Conservation (phyloP, 2,113 vertebrate genomes). For the Catharus bicknelli region DNA sequence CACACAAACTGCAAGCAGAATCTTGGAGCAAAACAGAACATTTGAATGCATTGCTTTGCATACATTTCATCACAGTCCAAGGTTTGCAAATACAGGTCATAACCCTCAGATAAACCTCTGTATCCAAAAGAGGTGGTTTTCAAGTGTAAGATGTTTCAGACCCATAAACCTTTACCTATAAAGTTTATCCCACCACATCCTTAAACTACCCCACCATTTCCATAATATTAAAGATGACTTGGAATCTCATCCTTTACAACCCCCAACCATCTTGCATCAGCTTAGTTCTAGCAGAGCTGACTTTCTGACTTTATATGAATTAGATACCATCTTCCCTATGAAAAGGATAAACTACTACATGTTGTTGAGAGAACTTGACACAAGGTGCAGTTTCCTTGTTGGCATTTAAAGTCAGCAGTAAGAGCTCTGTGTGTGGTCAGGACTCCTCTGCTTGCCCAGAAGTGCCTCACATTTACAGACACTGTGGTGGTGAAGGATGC, state of each 20-base stretch:
- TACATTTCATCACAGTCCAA: not conserved
- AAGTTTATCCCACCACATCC: not conserved
- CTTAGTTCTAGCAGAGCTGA: not conserved
- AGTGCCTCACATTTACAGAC: fast-evolving
- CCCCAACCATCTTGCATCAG: not conserved
- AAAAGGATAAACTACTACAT: not conserved
- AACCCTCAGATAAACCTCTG: not conserved
- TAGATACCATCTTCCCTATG: not conserved
- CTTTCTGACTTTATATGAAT: not conserved
- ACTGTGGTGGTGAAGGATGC: fast-evolving
- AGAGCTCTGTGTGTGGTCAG: not conserved
- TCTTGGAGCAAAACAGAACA: not conserved
- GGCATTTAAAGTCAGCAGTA: not conserved
- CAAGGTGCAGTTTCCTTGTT: not conserved
- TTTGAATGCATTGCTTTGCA: not conserved
- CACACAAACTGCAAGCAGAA: not conserved
- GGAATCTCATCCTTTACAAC: not conserved
- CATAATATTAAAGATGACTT: not conserved
- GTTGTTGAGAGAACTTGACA: not conserved
- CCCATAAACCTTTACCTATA: not conserved
- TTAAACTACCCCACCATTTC: not conserved
- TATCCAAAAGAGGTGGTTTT: not conserved
- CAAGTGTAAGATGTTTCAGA: not conserved
- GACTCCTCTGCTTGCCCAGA: not conserved
- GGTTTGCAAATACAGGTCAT: not conserved